phyloP scores from a whole-genome alignment of 2,113 vertebrate species.

The Lophochroa leadbeateri region DNA sequence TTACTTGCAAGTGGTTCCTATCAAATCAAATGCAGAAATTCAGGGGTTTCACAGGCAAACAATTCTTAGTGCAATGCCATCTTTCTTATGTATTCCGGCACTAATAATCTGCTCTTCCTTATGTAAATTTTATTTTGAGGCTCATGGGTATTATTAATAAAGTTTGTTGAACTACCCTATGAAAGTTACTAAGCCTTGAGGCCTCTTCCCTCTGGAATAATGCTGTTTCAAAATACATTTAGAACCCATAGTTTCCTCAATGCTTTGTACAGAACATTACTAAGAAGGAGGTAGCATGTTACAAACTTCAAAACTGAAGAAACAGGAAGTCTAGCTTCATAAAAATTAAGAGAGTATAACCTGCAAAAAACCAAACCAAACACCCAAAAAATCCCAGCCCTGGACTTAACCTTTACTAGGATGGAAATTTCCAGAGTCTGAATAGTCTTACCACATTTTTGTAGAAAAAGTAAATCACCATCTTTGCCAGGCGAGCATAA shows the following conservation, averaged over 20 bases:
- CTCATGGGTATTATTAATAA: constrained; percentile 1
- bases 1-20: neutral
- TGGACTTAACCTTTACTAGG: neutral
- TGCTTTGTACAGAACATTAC: neutral
- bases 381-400: neutral
- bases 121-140: constrained; percentile 47
- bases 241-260: neutral
- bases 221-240: neutral
- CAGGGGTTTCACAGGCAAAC: neutral
- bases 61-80: neutral
- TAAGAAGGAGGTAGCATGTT: neutral
- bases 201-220: neutral
- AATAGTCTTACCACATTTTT: constrained; percentile 90
- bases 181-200: neutral
- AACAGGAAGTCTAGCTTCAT: neutral
- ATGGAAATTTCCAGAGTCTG: neutral
- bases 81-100: neutral
- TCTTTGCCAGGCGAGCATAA: constrained; percentile 88
- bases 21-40: constrained; percentile 7
- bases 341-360: neutral
- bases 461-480: constrained; percentile 96
- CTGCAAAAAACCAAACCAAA: fast-evolving
- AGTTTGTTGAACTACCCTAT: constrained; percentile 4
- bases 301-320: neutral
- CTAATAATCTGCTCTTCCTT: constrained; percentile 12